Conservation (phyloP, 2,797 vertebrate genomes). For the Spondyliosoma cantharus region DNA sequence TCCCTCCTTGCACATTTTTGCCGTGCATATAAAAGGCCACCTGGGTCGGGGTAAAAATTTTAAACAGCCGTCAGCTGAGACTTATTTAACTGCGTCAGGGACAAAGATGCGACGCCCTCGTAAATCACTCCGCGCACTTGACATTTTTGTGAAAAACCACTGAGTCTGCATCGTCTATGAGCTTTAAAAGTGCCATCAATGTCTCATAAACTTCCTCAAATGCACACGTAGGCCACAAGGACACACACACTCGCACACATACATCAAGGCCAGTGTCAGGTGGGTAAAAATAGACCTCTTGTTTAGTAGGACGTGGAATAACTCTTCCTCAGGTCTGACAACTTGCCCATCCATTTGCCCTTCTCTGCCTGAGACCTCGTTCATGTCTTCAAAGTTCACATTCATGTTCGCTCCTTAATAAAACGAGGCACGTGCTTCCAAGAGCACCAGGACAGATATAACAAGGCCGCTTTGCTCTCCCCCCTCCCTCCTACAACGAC, state of each 20-base stretch:
- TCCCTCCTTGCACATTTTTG: slow-evolving; percentile 31
- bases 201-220: slow-evolving; percentile 19
- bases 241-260: background rate
- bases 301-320: slow-evolving; percentile 40
- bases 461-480: slow-evolving; percentile 18
- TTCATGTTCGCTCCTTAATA: slow-evolving; percentile 21
- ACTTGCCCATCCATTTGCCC: background rate
- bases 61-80: slow-evolving; percentile 28
- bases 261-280: slow-evolving; percentile 58
- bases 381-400: slow-evolving; percentile 38
- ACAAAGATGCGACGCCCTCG: background rate
- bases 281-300: slow-evolving; percentile 66
- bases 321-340: slow-evolving; percentile 30
- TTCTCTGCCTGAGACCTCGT: slow-evolving; percentile 2
- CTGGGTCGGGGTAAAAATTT: slow-evolving; percentile 48
- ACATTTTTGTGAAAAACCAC: background rate
- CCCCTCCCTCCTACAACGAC: slow-evolving; percentile 19
- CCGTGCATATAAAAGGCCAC: slow-evolving; percentile 35
- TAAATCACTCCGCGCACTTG: background rate
- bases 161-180: slow-evolving; percentile 4
- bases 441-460: slow-evolving; percentile 43
- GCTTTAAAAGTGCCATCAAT: background rate
- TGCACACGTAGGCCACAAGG: slow-evolving; percentile 34
- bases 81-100: slow-evolving; percentile 3
- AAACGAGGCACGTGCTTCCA: slow-evolving; percentile 44